phyloP scores from a whole-genome alignment of 2,888 invertebrate species.

The Lymantria monacha region DNA sequence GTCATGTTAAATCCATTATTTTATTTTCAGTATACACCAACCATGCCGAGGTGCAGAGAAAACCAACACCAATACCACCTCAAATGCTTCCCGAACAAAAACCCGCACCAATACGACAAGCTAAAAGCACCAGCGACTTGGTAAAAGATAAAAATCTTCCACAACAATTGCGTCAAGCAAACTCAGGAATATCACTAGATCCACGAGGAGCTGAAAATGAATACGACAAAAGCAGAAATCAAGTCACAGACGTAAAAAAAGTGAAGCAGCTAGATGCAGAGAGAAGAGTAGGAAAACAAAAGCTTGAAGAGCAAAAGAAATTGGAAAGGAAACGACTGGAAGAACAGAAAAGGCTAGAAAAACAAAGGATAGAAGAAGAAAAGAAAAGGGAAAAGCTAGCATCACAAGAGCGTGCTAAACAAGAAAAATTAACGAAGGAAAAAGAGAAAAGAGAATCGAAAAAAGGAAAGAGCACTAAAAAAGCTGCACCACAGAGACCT shows the following conservation, averaged over 20 bases:
- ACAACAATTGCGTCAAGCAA: slow-evolving; percentile 41
- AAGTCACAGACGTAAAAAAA: slow-evolving; percentile 5
- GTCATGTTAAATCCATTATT: background rate
- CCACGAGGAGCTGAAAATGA: slow-evolving; percentile 42
- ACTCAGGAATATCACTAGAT: slow-evolving; percentile 47
- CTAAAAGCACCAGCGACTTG: slow-evolving; percentile 57
- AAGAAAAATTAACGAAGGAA: slow-evolving; percentile 31
- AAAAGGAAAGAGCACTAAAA: slow-evolving; percentile 28
- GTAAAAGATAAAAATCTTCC: slow-evolving; percentile 29
- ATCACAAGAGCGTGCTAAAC: slow-evolving; percentile 34
- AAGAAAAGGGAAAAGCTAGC: slow-evolving; percentile 48
- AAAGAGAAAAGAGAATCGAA: slow-evolving; percentile 31
- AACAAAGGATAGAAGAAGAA: slow-evolving; percentile 50
- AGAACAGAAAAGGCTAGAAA: slow-evolving; percentile 56
- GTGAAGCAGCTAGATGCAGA: slow-evolving; percentile 26
- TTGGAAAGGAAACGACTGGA: slow-evolving; percentile 42
- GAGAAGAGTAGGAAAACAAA: slow-evolving; percentile 25
- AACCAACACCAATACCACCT: slow-evolving; percentile 22
- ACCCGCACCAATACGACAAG: slow-evolving; percentile 29
- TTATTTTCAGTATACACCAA: slow-evolving; percentile 43
- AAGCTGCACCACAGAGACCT: slow-evolving; percentile 24
- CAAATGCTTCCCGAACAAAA: slow-evolving; percentile 10
- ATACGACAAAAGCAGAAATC: slow-evolving; percentile 13
- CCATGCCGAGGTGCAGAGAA: slow-evolving; percentile 40
- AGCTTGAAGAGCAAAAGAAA: slow-evolving; percentile 29